Evolutionary conservation across 2,888 invertebrate genomes (phyloP).

Genomic region (Agonum fuliginosum): DNA sequence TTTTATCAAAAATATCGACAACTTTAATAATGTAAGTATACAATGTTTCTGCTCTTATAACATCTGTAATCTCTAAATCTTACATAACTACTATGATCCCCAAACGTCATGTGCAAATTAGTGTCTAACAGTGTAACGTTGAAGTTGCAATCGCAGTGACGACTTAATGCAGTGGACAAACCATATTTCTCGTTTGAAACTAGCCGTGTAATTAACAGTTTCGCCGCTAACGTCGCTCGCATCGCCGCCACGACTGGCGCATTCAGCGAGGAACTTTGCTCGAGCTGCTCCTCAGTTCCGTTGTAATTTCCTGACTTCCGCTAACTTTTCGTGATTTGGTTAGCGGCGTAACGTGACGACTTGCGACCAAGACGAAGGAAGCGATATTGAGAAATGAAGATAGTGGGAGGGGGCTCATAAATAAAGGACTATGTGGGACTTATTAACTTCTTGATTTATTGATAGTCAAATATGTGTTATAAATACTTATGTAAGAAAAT

Average conservation of each 20-base stretch:
- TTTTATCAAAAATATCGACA: no score
- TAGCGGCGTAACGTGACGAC: constrained; percentile 46
- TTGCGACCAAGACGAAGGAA: neutral
- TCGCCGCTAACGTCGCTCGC: constrained; percentile 28
- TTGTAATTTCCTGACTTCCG: constrained; percentile 59
- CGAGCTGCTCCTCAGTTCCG: constrained; percentile 46
- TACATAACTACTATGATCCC: no score
- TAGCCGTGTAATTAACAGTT: constrained; percentile 60
- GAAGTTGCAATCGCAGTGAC: constrained; percentile 6
- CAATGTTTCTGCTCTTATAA: no score
- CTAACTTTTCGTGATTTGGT: constrained; percentile 53
- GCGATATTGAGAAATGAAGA: neutral
- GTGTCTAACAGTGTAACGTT: no score
- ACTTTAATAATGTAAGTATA: no score
- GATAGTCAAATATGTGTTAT: no score
- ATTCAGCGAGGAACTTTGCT: neutral
- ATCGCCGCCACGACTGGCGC: constrained; percentile 1
- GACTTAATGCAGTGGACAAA: constrained; percentile 54
- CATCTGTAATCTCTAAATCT: no score
- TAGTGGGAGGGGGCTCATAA: neutral
- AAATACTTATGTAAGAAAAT: no score
- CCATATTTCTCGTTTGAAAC: constrained; percentile 59
- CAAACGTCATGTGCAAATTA: constrained; percentile 32
- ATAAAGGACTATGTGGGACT: no score
- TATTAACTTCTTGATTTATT: no score